A percentile compares a stretch with the other conserved stretches of the same genome.
Evolutionary conservation across 1,140 invertebrate species (phyloP).

Genomic region (Solenopsis invicta): DNA sequence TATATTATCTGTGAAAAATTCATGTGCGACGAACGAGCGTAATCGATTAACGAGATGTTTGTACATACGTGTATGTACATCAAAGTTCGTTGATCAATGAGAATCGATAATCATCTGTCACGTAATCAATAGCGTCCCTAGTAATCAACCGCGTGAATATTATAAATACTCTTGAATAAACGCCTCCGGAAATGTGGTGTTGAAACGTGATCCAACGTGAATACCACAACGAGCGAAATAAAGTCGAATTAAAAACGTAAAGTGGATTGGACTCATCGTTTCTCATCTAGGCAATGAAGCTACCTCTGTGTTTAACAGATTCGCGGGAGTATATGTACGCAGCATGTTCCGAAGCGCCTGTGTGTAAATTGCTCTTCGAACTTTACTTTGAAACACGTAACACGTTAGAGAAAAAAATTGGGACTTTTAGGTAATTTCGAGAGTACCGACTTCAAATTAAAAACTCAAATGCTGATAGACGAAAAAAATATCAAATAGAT

Average conservation of each 20-base stretch:
- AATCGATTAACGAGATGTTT: background rate
- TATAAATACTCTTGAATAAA: conserved; percentile 21
- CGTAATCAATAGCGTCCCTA: conserved; percentile 16
- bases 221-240: conserved; percentile 2
- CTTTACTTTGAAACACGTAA: background rate
- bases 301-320: background rate
- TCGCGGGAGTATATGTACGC: background rate
- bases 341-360: background rate
- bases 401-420: background rate
- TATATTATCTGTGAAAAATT: conserved; percentile 32
- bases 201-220: background rate
- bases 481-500: background rate
- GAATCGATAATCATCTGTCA: conserved; percentile 46
- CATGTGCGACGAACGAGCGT: background rate
- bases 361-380: conserved; percentile 16
- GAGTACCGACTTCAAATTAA: background rate
- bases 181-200: background rate
- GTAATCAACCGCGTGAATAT: conserved; percentile 38
- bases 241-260: conserved; percentile 32
- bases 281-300: background rate
- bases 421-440: conserved; percentile 1
- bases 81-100: conserved; percentile 20
- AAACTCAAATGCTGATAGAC: background rate
- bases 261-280: conserved; percentile 10
- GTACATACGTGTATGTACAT: background rate